A percentile compares a stretch with the other conserved stretches of the same genome.
These are phyloP conservation scores for Drosophila seguyi DNA, from an alignment of 1,140 invertebrate genomes.

Conservation along the genomic window DNA sequence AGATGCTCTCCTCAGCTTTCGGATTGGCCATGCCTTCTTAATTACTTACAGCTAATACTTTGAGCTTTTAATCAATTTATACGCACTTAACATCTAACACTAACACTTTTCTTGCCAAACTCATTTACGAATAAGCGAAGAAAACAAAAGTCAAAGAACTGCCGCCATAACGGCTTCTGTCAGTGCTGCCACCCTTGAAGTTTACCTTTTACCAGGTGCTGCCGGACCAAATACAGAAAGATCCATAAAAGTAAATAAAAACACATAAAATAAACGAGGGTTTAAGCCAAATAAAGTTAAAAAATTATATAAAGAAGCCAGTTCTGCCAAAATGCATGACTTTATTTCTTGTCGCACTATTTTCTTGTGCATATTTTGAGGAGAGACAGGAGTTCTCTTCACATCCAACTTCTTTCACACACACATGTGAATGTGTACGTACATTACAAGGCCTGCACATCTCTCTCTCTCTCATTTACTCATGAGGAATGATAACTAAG, in stretches of 20 bases:
- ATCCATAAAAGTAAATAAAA: neutral
- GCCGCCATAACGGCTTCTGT: conserved; percentile 21
- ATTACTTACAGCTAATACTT: neutral
- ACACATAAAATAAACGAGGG: too few species aligned
- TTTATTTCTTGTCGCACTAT: too few species aligned
- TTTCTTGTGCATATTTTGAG: neutral
- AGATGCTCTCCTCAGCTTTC: conserved; percentile 30
- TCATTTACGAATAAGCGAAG: conserved; percentile 15
- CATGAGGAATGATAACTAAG: neutral
- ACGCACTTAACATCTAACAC: neutral
- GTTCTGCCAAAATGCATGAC: neutral
- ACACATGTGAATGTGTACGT: neutral
- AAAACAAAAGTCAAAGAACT: conserved; percentile 25
- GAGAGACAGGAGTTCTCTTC: neutral
- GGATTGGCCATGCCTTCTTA: conserved; percentile 24
- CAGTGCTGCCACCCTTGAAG: conserved; percentile 2
- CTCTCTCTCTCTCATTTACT: neutral
- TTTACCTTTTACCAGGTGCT: neutral
- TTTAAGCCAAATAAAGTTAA: too few species aligned
- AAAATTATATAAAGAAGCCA: neutral
- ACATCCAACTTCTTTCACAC: neutral
- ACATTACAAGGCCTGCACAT: too few species aligned
- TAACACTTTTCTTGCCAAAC: neutral
- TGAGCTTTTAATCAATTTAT: neutral
- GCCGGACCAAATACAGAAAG: neutral